Base-by-base conservation (phyloP, 2,797 vertebrate species). In the Podarcis lilfordi region DNA sequence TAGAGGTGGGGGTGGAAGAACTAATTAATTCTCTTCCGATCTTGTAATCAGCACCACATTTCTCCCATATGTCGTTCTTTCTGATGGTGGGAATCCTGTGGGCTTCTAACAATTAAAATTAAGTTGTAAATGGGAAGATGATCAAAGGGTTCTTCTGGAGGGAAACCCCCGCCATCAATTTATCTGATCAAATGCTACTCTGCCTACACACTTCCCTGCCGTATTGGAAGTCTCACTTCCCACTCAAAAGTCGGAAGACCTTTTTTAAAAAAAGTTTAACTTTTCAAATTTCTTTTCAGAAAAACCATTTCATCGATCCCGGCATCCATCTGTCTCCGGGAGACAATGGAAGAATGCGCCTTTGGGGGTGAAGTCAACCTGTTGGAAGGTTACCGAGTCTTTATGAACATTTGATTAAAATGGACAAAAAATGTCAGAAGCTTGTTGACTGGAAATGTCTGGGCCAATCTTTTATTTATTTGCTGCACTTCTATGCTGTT, bases 151-250 rank as follows among this genome's bases (percentile, higher is more conserved):
- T 23, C 25, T 37, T 29, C 8, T 40, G 3, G 15, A 77, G 15
- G 43, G 1, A 43, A 40, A 13, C 85, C 1, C 10, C 10, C 32
- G 11, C 66, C 90, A 0, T 85, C 84, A 32, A 89, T 74, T 45
- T 3, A 92, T 29, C 92, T 93, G 92, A 89, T 90, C 84, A 90
- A 50, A 86, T 59, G 29, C 87, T 88, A 88, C 92, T 87, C 86
- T 88, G 90, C 91, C 86, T 83, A 89, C 87, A 86, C 90, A 89
- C 91, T 91, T 85, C 74, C n/a, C 6, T 10, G 25, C 8, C n/a
- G 5, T 59, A n/a, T 66, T 11, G 7, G 71, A 82, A 19, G 80
- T 69, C 0, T 0, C 82, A 83, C 72, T 90, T 91, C 93, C 91
- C 77, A 17, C 71, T 64, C 91, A 2, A 69, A 55, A 94, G 92